Evolutionary conservation across 2,113 vertebrate genomes (phyloP), one percentile per base, ranked within the genome.

Genomic region (Leptobrachium ailaonicum): DNA sequence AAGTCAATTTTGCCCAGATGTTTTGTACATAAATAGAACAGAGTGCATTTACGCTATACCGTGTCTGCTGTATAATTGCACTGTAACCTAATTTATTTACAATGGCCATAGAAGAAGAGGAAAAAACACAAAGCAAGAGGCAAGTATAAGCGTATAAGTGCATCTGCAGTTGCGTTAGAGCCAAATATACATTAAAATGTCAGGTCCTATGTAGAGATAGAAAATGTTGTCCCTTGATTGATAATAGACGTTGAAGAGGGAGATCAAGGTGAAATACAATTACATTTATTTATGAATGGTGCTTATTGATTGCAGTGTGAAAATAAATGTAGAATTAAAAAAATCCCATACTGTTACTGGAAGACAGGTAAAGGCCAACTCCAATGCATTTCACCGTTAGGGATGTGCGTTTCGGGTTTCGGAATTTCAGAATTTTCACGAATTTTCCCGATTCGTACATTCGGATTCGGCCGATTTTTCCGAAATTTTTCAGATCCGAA

Each of bases 211-310:
- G 1, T 12, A 60, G 13, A 13, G 13, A 60, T 12, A 60, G 11
- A 60, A 60, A 60, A 11, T 7, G 56, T 13, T 60, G 13, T 14
- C 20, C 20, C 20, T 60, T 60, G 10, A 14, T 60, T 60, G 56
- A 60, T 14, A 60, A 60, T 60, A 60, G 56, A 14, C 13, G 11
- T 12, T 13, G 56, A 10, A 60, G 20, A 32, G 20, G 20, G 20
- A 32, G 63, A 50, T 66, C 64, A 60, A 60, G 56, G 3, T 7
- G 53, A 54, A 68, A 68, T 67, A 67, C 53, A 66, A 76, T 67
- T 40, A 56, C 41, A 68, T 32, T 32, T 32, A 32, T 32, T 0
- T 32, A 32, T 32, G 20, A 32, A 32, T 32, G 20, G 20, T 32
- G 20, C 20, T 32, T 32, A 32, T 32, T 32, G 20, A 32, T 32